Conservation (phyloP, 2,113 vertebrate genomes). For the Saguinus midas region DNA sequence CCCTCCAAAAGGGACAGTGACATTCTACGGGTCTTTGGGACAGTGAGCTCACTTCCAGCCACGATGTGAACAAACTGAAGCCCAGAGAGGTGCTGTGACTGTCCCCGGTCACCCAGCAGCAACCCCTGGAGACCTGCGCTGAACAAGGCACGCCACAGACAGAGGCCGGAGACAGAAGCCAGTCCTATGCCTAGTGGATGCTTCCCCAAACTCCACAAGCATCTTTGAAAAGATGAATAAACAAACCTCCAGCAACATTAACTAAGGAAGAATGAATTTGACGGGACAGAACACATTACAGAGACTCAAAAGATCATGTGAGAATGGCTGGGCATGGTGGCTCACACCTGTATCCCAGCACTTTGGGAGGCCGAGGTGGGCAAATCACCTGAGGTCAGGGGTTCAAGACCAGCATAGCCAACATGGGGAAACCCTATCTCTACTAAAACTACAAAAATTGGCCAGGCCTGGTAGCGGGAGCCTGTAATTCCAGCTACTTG, state of each 20-base stretch:
- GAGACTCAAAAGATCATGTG: background rate
- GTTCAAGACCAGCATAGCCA: too few relatives aligned
- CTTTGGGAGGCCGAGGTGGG: too few relatives aligned
- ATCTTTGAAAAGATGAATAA: background rate
- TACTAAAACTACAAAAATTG: too few relatives aligned
- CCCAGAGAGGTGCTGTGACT: background rate
- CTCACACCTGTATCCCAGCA: too few relatives aligned
- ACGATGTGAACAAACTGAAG: background rate
- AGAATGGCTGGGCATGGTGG: too few relatives aligned
- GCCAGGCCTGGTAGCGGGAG: too few relatives aligned
- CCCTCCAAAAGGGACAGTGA: background rate
- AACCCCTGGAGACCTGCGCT: background rate
- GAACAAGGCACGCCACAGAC: too few relatives aligned
- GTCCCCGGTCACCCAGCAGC: background rate
- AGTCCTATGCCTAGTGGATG: background rate
- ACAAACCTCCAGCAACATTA: background rate
- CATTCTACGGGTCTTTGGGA: background rate
- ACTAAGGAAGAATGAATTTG: background rate
- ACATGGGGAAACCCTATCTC: too few relatives aligned
- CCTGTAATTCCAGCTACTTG: too few relatives aligned
- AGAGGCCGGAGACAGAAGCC: background rate
- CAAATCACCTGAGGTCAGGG: too few relatives aligned
- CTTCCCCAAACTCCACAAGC: background rate
- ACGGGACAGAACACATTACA: background rate
- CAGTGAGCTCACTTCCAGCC: background rate